Conservation (phyloP, 2,888 invertebrate species). For the Hemaris fuciformis region DNA sequence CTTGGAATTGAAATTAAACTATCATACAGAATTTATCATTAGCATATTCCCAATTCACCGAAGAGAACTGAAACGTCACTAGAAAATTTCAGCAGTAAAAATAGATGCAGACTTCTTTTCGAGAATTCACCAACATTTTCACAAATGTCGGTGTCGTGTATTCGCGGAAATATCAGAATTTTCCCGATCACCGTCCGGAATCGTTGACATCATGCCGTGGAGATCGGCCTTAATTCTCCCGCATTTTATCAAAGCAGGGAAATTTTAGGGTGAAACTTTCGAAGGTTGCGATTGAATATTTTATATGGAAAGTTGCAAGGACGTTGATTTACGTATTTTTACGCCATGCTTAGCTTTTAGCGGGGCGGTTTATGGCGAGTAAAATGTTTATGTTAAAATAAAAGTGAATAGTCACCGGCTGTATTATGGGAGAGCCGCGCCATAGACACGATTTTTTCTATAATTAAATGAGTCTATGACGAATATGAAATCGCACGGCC, state of each 20-base stretch:
- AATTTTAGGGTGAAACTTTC: not conserved
- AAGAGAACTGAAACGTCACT: not conserved
- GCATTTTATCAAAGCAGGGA: not conserved
- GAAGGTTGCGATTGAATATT: constrained; percentile 1
- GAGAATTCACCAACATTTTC: not conserved
- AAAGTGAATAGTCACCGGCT: not conserved
- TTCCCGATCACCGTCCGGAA: not conserved
- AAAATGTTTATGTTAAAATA: not conserved
- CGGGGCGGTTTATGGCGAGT: not conserved
- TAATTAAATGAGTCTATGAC: too few species aligned
- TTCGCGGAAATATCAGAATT: not conserved
- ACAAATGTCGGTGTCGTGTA: not conserved
- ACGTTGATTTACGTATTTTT: not conserved
- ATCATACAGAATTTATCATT: too few species aligned
- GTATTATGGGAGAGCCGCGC: not conserved
- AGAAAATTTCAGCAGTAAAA: not conserved
- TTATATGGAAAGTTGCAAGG: constrained; percentile 4
- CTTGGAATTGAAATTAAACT: too few species aligned
- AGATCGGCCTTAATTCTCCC: not conserved
- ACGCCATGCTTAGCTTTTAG: not conserved
- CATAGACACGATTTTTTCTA: too few species aligned
- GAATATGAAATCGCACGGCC: too few species aligned
- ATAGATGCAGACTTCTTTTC: not conserved
- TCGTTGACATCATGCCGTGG: not conserved
- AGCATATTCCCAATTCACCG: not conserved